A percentile compares a stretch with the other conserved stretches of the same genome.
These are phyloP conservation scores for Leucoptera coffeella DNA, from an alignment of 2,888 invertebrate genomes.

Conservation along the genomic window DNA sequence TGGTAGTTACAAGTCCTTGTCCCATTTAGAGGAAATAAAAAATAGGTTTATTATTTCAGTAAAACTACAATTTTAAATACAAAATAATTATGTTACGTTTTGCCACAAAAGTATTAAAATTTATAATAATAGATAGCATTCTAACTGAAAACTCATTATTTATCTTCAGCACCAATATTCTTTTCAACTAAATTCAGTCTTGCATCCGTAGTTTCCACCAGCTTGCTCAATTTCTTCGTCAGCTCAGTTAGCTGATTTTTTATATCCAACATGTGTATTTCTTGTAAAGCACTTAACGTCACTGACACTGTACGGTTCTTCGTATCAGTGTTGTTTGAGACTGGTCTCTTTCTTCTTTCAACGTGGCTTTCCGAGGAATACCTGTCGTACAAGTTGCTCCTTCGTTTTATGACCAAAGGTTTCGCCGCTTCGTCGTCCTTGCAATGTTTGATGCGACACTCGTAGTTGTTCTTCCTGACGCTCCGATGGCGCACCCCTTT, in stretches of 20 bases:
- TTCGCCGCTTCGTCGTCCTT: constrained; percentile 20
- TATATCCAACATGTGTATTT: constrained; percentile 42
- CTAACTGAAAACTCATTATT: no score
- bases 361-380: constrained; percentile 37
- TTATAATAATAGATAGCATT: no score
- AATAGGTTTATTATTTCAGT: no score
- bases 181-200: constrained; percentile 22
- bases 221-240: constrained; percentile 30
- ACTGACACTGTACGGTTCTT: constrained; percentile 25
- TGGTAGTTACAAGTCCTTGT: no score
- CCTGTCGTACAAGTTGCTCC: constrained; percentile 34
- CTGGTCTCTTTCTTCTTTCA: constrained; percentile 27
- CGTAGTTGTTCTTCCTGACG: constrained; percentile 39
- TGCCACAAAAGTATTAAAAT: no score
- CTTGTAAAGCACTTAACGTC: constrained; percentile 36
- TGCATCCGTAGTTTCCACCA: constrained; percentile 23
- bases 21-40: no score
- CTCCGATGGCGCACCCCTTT: constrained; percentile 55
- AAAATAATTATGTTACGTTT: no score
- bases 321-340: constrained; percentile 20
- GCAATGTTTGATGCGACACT: constrained; percentile 23
- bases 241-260: constrained; percentile 32
- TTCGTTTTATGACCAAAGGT: constrained; percentile 28
- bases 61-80: no score
- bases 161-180: constrained; percentile 13